phyloP scores from a whole-genome alignment of 92 coral and sea anemone species.

The Zoanthus gigantus region DNA sequence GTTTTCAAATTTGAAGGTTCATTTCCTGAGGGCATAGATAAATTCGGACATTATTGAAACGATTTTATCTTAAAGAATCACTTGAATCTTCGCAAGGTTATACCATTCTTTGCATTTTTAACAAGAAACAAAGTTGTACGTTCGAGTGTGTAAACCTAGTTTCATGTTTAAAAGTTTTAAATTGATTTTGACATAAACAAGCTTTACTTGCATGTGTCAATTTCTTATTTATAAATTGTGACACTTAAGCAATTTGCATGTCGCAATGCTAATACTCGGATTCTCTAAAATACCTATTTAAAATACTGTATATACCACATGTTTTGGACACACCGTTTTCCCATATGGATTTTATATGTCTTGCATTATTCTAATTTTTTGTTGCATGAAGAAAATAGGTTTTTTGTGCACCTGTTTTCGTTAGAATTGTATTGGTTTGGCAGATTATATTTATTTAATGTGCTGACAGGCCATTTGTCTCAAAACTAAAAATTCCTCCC shows the following conservation, averaged over 20 bases:
- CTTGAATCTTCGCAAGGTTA: neutral
- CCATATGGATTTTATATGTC: neutral
- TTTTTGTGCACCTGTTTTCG: neutral
- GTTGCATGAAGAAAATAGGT: neutral
- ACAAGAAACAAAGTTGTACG: neutral
- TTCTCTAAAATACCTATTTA: neutral
- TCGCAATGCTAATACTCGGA: neutral
- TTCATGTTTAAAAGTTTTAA: neutral
- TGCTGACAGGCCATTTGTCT: slow-evolving; percentile 11
- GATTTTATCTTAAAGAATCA: no score
- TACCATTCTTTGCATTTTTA: neutral
- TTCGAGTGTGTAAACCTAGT: neutral
- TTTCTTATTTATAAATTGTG: slow-evolving; percentile 16
- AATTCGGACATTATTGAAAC: neutral
- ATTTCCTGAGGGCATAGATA: slow-evolving; percentile 21
- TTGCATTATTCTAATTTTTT: neutral
- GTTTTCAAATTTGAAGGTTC: neutral
- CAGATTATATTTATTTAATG: neutral
- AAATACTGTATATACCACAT: neutral
- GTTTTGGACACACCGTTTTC: neutral
- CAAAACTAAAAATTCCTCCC: neutral
- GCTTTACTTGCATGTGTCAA: slow-evolving; percentile 8
- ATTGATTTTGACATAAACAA: slow-evolving; percentile 1
- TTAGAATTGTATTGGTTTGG: neutral
- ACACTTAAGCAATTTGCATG: slow-evolving; percentile 19